These are phyloP conservation scores for Phaonia tiefii DNA, from an alignment of 2,888 invertebrate genomes.

Conservation along the genomic window DNA sequence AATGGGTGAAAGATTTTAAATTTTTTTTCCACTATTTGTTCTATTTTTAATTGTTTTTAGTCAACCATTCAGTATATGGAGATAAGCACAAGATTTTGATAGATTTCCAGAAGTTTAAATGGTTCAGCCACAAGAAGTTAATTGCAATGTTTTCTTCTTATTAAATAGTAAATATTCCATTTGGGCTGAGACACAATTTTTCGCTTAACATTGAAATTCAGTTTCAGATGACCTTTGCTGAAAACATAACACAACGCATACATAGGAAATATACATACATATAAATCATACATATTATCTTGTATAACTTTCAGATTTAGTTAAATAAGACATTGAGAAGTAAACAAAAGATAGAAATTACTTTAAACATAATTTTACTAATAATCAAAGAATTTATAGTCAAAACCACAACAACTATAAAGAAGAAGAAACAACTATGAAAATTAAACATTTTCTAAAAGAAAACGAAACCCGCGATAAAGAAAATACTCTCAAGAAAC, in stretches of 20 bases:
- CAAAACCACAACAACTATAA: conserved; percentile 64
- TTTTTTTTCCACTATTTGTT: too few relatives aligned
- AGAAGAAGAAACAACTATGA: conserved; percentile 46
- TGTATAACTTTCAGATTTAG: conserved; percentile 55
- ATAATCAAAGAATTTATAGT: conserved; percentile 72
- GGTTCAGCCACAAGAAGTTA: too few relatives aligned
- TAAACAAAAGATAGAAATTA: conserved; percentile 47
- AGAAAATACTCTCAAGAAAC: conserved; percentile 58
- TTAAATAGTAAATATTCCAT: too few relatives aligned
- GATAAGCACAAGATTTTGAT: too few relatives aligned
- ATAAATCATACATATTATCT: conserved; percentile 18
- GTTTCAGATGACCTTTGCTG: too few relatives aligned
- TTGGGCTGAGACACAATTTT: too few relatives aligned
- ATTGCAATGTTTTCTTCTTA: too few relatives aligned
- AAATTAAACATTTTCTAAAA: conserved; percentile 63
- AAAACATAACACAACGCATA: conserved; percentile 9
- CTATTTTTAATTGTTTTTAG: too few relatives aligned
- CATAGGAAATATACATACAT: conserved; percentile 12
- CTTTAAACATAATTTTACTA: conserved; percentile 54
- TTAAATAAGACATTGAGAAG: conserved; percentile 58
- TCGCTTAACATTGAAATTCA: too few relatives aligned
- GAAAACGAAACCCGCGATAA: conserved; percentile 33
- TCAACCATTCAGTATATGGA: too few relatives aligned
- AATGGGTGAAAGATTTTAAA: too few relatives aligned
- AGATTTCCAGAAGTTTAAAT: too few relatives aligned